Percentiles rank a stretch among this genome's conserved stretches.
These are phyloP conservation scores for Ariopsis seemanni DNA, from an alignment of 2,113 vertebrate genomes.

Conservation along the genomic window DNA sequence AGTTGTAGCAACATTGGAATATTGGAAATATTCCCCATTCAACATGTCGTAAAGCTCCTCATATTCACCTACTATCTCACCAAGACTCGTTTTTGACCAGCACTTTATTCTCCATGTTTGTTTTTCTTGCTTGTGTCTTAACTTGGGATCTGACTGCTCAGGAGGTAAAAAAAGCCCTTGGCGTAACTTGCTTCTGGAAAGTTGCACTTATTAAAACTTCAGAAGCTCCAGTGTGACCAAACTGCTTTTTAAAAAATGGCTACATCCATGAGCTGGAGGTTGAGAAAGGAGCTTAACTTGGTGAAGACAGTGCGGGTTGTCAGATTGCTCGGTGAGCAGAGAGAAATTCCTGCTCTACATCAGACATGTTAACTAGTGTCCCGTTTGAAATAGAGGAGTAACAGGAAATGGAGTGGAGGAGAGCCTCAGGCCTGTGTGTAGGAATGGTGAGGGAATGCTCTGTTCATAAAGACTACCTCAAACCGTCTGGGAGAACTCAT, in stretches of 20 bases:
- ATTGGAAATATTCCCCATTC: background rate
- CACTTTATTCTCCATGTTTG: background rate
- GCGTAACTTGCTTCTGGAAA: background rate
- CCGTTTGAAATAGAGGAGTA: background rate
- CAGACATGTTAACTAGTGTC: background rate
- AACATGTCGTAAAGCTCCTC: background rate
- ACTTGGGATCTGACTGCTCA: background rate
- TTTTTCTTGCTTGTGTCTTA: background rate
- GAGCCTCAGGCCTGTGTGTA: background rate
- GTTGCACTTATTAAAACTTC: background rate
- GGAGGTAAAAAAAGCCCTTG: background rate
- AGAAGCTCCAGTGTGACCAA: background rate
- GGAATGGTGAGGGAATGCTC: background rate
- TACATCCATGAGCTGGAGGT: background rate
- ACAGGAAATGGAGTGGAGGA: slow-evolving; percentile 13
- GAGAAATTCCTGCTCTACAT: background rate
- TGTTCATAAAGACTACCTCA: background rate
- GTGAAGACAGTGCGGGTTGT: background rate
- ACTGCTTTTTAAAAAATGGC: background rate
- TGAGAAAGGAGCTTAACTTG: background rate
- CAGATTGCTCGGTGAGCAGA: background rate
- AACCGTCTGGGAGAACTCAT: background rate
- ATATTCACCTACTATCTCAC: background rate
- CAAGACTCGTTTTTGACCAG: background rate
- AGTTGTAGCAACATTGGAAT: background rate